Evolutionary conservation across 2,888 invertebrate genomes (phyloP).

Genomic region (Xestoiulus laeticollis): DNA sequence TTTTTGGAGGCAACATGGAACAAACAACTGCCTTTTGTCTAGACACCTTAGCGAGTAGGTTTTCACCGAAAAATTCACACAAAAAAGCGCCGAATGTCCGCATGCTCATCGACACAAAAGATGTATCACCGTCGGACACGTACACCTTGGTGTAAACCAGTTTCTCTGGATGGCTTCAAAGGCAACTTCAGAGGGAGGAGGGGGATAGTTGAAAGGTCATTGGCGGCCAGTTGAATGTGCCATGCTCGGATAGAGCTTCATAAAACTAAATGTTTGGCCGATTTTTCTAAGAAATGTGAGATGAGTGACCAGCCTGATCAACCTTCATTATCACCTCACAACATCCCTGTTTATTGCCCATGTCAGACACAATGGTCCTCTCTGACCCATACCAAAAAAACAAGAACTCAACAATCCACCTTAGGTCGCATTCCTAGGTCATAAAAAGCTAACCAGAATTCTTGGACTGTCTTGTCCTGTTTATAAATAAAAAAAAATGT

Average conservation of each 20-base stretch:
- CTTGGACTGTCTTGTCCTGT: not conserved
- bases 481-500: not conserved
- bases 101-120: slow-evolving; percentile 11
- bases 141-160: not conserved
- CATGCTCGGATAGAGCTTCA: not conserved
- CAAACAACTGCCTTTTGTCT: slow-evolving; percentile 32
- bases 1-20: slow-evolving; percentile 16
- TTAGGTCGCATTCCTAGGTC: not conserved
- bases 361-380: not conserved
- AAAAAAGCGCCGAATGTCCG: slow-evolving; percentile 14
- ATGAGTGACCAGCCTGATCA: not conserved
- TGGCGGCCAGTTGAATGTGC: slow-evolving; percentile 37
- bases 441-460: no score
- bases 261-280: not conserved
- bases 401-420: not conserved
- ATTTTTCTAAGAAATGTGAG: not conserved
- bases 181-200: not conserved
- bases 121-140: slow-evolving; percentile 14
- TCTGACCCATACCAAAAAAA: not conserved
- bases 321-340: not conserved
- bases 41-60: slow-evolving; percentile 33
- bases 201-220: slow-evolving; percentile 29
- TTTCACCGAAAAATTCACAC: slow-evolving; percentile 10
- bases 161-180: not conserved
- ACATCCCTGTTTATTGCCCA: not conserved